These are phyloP conservation scores for Ictalurus furcatus DNA, from an alignment of 2,113 vertebrate species.

Conservation along the genomic window DNA sequence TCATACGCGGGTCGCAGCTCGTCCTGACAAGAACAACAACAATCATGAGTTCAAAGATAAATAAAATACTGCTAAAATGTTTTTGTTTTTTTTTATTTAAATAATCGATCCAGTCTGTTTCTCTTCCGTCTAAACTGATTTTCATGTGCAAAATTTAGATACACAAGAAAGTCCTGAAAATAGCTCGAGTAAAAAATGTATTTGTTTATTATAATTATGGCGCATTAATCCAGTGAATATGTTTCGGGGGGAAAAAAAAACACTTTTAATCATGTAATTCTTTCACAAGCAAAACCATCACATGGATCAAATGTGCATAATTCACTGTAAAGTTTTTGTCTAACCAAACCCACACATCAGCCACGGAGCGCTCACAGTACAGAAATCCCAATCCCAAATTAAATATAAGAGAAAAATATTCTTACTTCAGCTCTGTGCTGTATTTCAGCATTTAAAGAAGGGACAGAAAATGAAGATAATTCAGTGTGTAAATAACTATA, in stretches of 20 bases:
- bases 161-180: background rate
- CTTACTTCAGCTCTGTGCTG: conserved; percentile 48
- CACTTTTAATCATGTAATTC: background rate
- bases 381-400: background rate
- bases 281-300: background rate
- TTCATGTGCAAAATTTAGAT: background rate
- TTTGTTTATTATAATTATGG: background rate
- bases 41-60: background rate
- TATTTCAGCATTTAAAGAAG: conserved; percentile 40
- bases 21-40: conserved; percentile 67
- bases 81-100: too few species aligned
- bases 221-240: background rate
- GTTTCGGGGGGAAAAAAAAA: too few species aligned
- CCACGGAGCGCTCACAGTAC: background rate
- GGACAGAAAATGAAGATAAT: background rate
- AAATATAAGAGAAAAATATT: background rate
- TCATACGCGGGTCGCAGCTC: conserved; percentile 85
- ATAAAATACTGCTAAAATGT: background rate
- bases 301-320: background rate
- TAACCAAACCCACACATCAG: background rate
- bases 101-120: background rate
- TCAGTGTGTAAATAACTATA: background rate
- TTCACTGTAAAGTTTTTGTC: background rate
- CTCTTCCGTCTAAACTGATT: background rate
- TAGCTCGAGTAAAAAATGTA: background rate